Conservation (phyloP, 1,140 invertebrate species). For the Drosophila pandora region DNA sequence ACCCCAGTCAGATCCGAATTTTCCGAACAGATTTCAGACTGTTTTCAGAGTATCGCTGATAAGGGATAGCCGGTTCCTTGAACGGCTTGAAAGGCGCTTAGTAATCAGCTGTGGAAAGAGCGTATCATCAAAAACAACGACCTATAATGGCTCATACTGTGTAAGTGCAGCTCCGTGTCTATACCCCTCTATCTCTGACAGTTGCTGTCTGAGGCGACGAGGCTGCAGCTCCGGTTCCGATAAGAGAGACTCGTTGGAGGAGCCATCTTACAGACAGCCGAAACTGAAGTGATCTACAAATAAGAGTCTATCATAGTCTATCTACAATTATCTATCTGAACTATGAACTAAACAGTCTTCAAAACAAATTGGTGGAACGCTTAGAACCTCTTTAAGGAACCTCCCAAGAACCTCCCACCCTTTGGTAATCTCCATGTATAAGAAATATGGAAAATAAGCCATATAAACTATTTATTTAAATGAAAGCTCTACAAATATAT, state of each 20-base stretch:
- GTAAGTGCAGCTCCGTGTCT: conserved; percentile 7
- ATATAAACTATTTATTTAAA: conserved; percentile 51
- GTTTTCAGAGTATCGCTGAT: conserved; percentile 9
- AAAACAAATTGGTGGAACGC: too few species aligned
- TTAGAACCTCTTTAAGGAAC: too few species aligned
- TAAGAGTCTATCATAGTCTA: conserved; percentile 15
- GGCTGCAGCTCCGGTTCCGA: conserved; percentile 52
- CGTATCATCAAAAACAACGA: conserved; percentile 53
- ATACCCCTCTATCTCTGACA: neutral
- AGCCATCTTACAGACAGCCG: conserved; percentile 46
- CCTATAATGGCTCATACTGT: conserved; percentile 45
- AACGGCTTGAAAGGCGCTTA: conserved; percentile 57
- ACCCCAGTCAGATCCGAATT: conserved; percentile 5
- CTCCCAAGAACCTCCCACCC: neutral
- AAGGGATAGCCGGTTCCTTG: conserved; percentile 39
- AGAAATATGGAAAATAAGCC: conserved; percentile 32
- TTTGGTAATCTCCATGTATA: conserved; percentile 32
- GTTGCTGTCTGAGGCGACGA: conserved; percentile 19
- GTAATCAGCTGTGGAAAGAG: conserved; percentile 18
- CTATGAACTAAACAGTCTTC: neutral
- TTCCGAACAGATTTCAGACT: conserved; percentile 22
- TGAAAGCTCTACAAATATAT: conserved; percentile 38
- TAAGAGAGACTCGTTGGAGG: conserved; percentile 30
- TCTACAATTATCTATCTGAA: neutral
- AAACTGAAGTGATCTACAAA: conserved; percentile 72